Conservation (phyloP, 2,888 invertebrate genomes). For the Dryocosmus kuriphilus region DNA sequence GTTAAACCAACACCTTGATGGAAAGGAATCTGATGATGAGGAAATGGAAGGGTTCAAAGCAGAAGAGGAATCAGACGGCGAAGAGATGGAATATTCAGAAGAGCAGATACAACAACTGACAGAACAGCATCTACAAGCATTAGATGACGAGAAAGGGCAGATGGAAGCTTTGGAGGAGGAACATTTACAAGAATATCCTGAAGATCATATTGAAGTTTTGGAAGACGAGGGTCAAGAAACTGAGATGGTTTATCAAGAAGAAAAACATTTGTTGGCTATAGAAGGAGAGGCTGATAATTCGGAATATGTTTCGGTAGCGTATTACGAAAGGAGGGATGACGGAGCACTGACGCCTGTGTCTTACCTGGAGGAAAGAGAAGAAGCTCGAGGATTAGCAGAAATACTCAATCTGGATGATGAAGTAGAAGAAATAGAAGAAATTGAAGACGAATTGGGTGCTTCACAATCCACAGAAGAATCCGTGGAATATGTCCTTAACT, state of each 20-base stretch:
- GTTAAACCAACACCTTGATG: neutral
- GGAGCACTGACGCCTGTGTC: neutral
- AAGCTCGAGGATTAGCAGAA: neutral
- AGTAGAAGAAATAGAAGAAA: neutral
- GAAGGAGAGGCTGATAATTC: too few relatives aligned
- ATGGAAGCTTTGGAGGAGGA: slow-evolving; percentile 11
- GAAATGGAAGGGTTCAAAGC: neutral
- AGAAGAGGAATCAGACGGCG: neutral
- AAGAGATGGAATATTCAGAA: neutral
- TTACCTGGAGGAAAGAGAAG: neutral
- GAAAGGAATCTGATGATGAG: neutral
- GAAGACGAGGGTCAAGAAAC: slow-evolving; percentile 1
- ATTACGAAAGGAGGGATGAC: neutral
- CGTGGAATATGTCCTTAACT: neutral
- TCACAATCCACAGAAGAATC: neutral
- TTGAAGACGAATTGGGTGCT: neutral
- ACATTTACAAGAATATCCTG: neutral
- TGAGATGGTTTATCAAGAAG: neutral
- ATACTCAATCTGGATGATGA: neutral
- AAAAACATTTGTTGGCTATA: neutral
- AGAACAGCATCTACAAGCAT: neutral
- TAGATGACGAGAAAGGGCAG: neutral
- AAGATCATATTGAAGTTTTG: neutral
- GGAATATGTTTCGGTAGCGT: slow-evolving; percentile 19
- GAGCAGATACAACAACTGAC: neutral